Evolutionary conservation across 2,888 invertebrate species (phyloP).

Genomic region (Gisinianus flammeolus): DNA sequence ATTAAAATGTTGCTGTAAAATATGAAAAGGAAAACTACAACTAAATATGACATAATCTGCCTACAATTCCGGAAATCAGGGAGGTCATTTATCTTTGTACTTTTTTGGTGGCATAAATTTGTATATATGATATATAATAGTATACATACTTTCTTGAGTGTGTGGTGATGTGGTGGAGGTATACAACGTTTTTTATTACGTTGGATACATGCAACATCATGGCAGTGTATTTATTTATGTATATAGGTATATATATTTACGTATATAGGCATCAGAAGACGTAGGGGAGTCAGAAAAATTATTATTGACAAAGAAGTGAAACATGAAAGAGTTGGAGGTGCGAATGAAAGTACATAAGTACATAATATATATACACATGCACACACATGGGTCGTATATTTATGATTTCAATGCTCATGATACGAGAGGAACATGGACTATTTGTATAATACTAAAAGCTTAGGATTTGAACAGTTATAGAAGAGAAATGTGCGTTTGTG

Average conservation of each 20-base stretch:
- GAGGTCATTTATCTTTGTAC: constrained; percentile 15
- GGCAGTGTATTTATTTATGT: too few relatives aligned
- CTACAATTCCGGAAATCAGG: background rate
- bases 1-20: background rate
- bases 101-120: background rate
- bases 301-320: background rate
- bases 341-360: background rate
- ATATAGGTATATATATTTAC: too few relatives aligned
- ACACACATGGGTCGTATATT: background rate
- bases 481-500: background rate
- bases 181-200: too few relatives aligned
- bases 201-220: too few relatives aligned
- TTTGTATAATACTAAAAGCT: background rate
- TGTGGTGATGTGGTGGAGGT: too few relatives aligned
- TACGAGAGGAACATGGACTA: background rate
- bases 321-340: background rate
- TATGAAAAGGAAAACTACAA: background rate
- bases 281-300: background rate
- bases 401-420: background rate
- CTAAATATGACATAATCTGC: too few relatives aligned
- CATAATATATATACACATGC: background rate
- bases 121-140: too few relatives aligned
- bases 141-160: background rate
- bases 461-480: background rate
- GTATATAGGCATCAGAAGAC: too few relatives aligned